Percentiles rank a stretch among this genome's conserved stretches.
These are phyloP conservation scores for Vulpes vulpes DNA, from an alignment of 2,113 vertebrate species.

Conservation along the genomic window DNA sequence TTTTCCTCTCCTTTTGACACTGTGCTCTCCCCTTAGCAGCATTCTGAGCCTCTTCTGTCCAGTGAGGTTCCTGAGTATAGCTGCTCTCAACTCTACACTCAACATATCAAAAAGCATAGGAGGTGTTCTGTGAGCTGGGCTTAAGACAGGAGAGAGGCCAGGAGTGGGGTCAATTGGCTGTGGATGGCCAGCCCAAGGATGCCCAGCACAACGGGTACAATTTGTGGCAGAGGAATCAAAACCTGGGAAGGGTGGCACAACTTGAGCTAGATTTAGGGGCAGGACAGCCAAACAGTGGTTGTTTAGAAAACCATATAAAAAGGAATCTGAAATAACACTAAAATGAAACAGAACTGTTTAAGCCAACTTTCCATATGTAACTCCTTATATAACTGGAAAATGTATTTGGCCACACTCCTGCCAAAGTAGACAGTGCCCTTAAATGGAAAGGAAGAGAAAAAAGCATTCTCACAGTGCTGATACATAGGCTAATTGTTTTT, in stretches of 20 bases:
- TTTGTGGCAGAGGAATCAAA: background rate
- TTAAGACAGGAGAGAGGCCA: background rate
- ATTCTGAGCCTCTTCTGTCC: background rate
- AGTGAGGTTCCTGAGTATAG: background rate
- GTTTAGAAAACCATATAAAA: background rate
- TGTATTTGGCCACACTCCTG: slow-evolving; percentile 60
- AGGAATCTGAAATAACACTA: slow-evolving; percentile 47
- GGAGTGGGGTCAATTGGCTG: background rate
- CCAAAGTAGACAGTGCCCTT: slow-evolving; percentile 60
- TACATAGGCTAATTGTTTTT: background rate
- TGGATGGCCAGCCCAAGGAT: too few relatives aligned
- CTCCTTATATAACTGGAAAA: slow-evolving; percentile 74
- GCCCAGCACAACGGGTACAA: background rate
- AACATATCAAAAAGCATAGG: background rate
- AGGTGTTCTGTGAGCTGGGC: background rate
- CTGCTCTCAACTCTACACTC: background rate
- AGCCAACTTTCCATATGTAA: slow-evolving; percentile 65
- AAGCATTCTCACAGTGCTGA: background rate
- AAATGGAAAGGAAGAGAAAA: slow-evolving; percentile 63
- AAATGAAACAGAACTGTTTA: slow-evolving; percentile 59
- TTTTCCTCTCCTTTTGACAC: background rate
- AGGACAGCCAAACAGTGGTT: background rate
- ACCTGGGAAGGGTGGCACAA: background rate
- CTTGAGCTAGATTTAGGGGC: background rate
- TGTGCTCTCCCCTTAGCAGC: background rate